phyloP scores from a whole-genome alignment of 2,113 vertebrate genomes.

The Halcyon senegalensis region DNA sequence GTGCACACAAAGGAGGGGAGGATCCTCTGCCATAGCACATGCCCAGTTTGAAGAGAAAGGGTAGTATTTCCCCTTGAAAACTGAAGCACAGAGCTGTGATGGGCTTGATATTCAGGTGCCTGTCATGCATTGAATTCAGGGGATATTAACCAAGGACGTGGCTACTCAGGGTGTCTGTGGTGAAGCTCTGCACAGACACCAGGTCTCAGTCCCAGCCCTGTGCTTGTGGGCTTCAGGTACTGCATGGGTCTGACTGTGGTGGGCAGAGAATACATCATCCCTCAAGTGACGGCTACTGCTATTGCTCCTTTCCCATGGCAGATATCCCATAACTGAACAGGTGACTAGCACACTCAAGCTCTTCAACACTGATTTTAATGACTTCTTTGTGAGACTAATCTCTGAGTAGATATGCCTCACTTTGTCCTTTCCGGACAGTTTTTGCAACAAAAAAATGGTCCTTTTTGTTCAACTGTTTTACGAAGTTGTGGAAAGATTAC shows the following conservation, averaged over 20 bases:
- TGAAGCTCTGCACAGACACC: neutral
- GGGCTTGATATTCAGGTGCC: neutral
- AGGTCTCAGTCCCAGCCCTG: neutral
- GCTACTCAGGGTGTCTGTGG: neutral
- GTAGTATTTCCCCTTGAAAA: neutral
- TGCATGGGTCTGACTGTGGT: neutral
- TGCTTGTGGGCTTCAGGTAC: neutral
- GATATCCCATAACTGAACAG: neutral
- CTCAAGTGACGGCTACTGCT: neutral
- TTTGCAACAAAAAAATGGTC: neutral
- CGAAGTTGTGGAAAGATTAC: neutral
- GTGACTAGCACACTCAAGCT: neutral
- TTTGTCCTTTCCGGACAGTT: neutral
- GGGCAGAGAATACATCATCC: neutral
- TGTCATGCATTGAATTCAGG: neutral
- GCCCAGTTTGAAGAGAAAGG: neutral
- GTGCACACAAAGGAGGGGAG: neutral
- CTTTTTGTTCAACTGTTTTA: neutral
- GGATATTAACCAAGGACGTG: neutral
- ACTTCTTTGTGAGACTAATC: neutral
- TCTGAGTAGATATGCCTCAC: neutral
- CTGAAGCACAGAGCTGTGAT: neutral
- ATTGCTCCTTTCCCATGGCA: neutral
- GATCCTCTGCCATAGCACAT: neutral
- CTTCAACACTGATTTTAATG: neutral